Conservation (phyloP, 2,113 vertebrate genomes). For the Chunga burmeisteri region DNA sequence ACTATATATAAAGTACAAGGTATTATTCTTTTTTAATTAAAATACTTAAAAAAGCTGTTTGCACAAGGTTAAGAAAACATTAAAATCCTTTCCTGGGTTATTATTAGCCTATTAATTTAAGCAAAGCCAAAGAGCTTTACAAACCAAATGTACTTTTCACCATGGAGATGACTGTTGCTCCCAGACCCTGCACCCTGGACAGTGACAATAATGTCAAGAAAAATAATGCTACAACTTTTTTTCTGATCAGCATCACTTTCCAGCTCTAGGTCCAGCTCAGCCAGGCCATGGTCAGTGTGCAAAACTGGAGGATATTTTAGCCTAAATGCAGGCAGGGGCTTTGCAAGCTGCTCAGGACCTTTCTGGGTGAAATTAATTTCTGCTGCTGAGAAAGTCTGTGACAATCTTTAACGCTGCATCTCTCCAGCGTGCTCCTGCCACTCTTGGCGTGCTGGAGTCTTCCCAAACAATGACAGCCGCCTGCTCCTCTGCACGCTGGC, state of each 20-base stretch:
- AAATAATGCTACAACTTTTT: not conserved
- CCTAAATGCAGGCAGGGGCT: not conserved
- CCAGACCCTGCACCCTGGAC: not conserved
- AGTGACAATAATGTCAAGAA: not conserved
- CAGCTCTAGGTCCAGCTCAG: not conserved
- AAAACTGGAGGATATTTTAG: not conserved
- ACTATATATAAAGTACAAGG: not conserved
- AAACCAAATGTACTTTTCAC: conserved; percentile 1
- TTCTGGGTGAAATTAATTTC: not conserved
- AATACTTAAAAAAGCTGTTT: conserved; percentile 33
- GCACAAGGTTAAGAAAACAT: conserved; percentile 25
- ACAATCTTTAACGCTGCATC: not conserved
- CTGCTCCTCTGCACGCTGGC: fast-evolving
- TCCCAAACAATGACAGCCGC: not conserved
- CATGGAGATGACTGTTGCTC: not conserved
- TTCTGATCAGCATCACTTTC: not conserved
- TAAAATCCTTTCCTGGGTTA: conserved; percentile 32
- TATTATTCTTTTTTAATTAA: conserved; percentile 49
- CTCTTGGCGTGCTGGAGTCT: not conserved
- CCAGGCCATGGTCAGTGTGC: not conserved
- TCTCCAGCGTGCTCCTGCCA: not conserved
- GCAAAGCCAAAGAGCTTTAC: conserved; percentile 41
- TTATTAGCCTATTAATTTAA: conserved; percentile 36
- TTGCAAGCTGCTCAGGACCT: not conserved
- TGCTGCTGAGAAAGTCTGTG: not conserved